Base-by-base conservation (phyloP, 1,140 invertebrate genomes). In the Rhagoletis zephyria region DNA sequence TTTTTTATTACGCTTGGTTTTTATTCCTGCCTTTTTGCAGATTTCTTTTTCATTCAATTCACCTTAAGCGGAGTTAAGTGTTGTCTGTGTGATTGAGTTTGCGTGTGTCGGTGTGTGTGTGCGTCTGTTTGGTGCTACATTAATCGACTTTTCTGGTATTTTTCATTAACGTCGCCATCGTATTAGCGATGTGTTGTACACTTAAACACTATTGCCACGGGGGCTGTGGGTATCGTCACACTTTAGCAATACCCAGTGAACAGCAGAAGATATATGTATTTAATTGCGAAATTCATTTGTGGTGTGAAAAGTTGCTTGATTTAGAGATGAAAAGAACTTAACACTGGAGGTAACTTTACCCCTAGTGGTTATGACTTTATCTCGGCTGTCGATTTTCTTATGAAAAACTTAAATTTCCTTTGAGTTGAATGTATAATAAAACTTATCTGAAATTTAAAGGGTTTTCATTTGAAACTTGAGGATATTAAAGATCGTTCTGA, bases 71-170 rank as follows among this genome's bases (percentile, higher is more conserved):
- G 5, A 56, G 45, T 81, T 81, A 56, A 10, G 2, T 30, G n/a
- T 74, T 14, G 3, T 74, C 42, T 74, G 14, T 63, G 40, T 45
- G 2, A 56, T 56, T 45, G 51, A 63, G 74, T 56, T 12, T 12
- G 74, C 10, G 42, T 81, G 85, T 85, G 19, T 48, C 3, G 81
- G 81, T 16, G 30, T 63, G 59, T 63, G 85, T 85, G 60, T 63
- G 7, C 5, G 74, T 63, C 4, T 14, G 61, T 81, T 19, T 81
- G 74, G 48, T 12, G 56, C 14, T 12, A 61, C 56, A 61, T 85
- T 85, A 85, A 85, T 85, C 85, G 85, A 85, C 85, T 85, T 85
- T 85, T 63, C 85, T 85, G 85, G 85, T 63, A 85, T 85, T 85
- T 85, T 81, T 81, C 74, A 81, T 81, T 81, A 81, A 51, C 56